Evolutionary conservation across 2,797 vertebrate species (phyloP).

Genomic region (Hydrophis major): DNA sequence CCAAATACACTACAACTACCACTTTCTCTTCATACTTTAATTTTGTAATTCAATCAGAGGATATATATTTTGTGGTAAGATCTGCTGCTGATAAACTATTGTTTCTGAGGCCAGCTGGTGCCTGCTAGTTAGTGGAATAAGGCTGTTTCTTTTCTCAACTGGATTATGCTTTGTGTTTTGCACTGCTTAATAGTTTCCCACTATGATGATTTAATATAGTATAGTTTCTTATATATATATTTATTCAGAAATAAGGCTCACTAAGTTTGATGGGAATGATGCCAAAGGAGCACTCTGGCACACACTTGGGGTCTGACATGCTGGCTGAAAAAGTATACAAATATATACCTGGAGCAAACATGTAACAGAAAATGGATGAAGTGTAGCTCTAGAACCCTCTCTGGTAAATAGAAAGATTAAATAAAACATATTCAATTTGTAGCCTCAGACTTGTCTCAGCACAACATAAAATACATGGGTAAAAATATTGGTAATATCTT

Average conservation of each 20-base stretch:
- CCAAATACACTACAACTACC: constrained; percentile 26
- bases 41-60: background rate
- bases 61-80: constrained; percentile 4
- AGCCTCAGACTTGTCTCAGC: background rate
- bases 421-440: background rate
- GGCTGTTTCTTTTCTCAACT: constrained; percentile 5
- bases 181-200: background rate
- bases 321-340: background rate
- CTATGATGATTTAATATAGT: background rate
- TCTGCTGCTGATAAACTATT: constrained; percentile 14
- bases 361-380: background rate
- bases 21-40: constrained; percentile 24
- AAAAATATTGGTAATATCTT: background rate
- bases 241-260: background rate
- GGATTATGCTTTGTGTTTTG: constrained; percentile 6
- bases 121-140: background rate
- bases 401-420: background rate
- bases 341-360: background rate
- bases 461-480: background rate
- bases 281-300: background rate
- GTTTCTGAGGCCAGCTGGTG: constrained; percentile 7
- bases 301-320: background rate
- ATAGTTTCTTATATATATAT: background rate
- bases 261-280: background rate
- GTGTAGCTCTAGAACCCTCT: background rate